These are phyloP conservation scores for Amphipyra berbera DNA, from an alignment of 2,888 invertebrate genomes.

Conservation along the genomic window DNA sequence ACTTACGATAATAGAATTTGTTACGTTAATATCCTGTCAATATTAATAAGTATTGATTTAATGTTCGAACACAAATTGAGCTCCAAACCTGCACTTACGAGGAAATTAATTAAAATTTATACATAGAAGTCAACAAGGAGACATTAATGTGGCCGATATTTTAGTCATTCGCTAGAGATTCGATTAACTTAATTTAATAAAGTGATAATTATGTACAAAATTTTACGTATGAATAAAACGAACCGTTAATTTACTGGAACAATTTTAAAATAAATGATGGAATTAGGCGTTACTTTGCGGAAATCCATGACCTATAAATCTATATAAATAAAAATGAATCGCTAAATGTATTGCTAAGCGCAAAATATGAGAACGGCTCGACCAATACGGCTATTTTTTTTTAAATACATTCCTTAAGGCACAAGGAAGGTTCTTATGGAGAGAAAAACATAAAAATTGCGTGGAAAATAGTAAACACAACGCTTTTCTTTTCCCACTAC, in stretches of 20 bases:
- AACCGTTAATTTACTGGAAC: background rate
- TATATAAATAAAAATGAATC: too few relatives aligned
- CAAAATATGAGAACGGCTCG: too few relatives aligned
- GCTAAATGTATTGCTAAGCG: too few relatives aligned
- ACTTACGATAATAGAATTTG: conserved; percentile 33
- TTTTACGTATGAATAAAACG: conserved; percentile 1
- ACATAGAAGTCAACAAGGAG: conserved; percentile 46
- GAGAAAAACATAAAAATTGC: too few relatives aligned
- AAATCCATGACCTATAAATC: too few relatives aligned
- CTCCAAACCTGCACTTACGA: conserved; percentile 23
- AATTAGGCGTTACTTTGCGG: too few relatives aligned
- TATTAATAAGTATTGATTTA: conserved; percentile 49
- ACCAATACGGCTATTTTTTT: too few relatives aligned
- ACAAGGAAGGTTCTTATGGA: too few relatives aligned
- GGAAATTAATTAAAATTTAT: conserved; percentile 49
- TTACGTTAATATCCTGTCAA: conserved; percentile 30
- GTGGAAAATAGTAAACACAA: too few relatives aligned
- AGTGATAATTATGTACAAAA: conserved; percentile 21
- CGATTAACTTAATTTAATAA: conserved; percentile 30
- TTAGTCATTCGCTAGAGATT: conserved; percentile 31
- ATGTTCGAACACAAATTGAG: conserved; percentile 13
- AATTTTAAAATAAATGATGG: too few relatives aligned
- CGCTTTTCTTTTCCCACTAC: too few relatives aligned
- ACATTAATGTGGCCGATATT: conserved; percentile 42
- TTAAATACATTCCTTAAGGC: too few relatives aligned